Evolutionary conservation across 2,888 invertebrate species (phyloP), one percentile per base, ranked within the genome.

Genomic region (Acheta domesticus): DNA sequence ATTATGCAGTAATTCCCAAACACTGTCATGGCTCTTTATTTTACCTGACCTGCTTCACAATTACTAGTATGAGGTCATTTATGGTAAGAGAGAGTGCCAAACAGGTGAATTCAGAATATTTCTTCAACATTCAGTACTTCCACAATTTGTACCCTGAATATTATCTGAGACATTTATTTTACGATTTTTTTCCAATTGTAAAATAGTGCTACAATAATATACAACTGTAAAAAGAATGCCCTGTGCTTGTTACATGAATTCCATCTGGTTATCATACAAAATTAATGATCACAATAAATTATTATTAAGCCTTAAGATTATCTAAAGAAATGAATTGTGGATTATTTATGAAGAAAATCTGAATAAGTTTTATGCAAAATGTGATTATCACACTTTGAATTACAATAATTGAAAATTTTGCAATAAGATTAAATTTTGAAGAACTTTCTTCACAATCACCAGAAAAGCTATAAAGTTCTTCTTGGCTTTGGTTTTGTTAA

Each of bases 401-500:
- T 19, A 62, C n/a, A 14, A 62, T 62, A 62, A n/a, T 19, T 62
- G 62, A 8, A 62, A 62, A 19, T 62, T n/a, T 62, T 36, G 36
- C 8, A 62, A 19, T 62, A 62, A 62, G 62, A 62, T 62, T 62
- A 62, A n/a, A 62, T 19, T 36, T 36, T 62, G 62, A 62, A 62
- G 62, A 62, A 62, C 62, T 62, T 62, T 62, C n/a, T n/a, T 62
- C 62, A 62, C 14, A 62, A n/a, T 62, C 62, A 62, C 62, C 62
- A 62, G 62, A 62, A 62, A 62, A 62, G 62, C 62, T 62, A 62
- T 62, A 12, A 16, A 62, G 62, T 62, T 62, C 62, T 62, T 62
- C 62, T 62, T 62, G 14, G 62, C 62, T 62, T 62, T 62, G 62
- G 62, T 62, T 62, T 62, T 62, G 62, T 62, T 62, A 62, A 62